A percentile compares a stretch with the other conserved stretches of the same genome.
Conservation (phyloP, 2,113 vertebrate genomes). For the Poeciliopsis retropinna region DNA sequence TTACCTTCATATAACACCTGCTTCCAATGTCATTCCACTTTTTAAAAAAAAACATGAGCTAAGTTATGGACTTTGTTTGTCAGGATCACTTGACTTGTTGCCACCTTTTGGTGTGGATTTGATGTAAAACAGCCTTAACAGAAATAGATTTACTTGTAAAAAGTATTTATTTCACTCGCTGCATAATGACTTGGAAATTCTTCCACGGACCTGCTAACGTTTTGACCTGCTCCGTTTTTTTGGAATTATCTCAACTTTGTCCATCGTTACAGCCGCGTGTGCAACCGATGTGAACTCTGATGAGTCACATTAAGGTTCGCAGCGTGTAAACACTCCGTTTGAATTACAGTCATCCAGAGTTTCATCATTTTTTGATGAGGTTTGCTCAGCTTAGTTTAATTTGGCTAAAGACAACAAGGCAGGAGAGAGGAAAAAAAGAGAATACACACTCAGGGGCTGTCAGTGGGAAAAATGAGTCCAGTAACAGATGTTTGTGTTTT, state of each 20-base stretch:
- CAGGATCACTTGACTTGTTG: background rate
- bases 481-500: slow-evolving; percentile 43
- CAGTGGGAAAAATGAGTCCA: slow-evolving; percentile 28
- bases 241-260: no score
- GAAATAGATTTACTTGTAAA: no score
- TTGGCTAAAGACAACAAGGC: slow-evolving; percentile 33
- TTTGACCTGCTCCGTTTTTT: no score
- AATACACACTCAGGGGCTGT: slow-evolving; percentile 9
- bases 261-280: background rate
- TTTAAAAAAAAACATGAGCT: background rate
- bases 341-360: slow-evolving; percentile 35
- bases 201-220: no score
- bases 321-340: slow-evolving; percentile 36
- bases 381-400: slow-evolving; percentile 68
- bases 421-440: slow-evolving; percentile 12
- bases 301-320: slow-evolving; percentile 41
- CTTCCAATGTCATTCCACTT: background rate
- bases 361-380: slow-evolving; percentile 48
- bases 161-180: no score
- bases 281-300: slow-evolving; percentile 20
- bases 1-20: background rate
- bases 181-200: no score
- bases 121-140: background rate
- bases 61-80: background rate
- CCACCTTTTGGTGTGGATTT: background rate